phyloP scores from a whole-genome alignment of 2,797 vertebrate species.

The Apogon hyalosoma region DNA sequence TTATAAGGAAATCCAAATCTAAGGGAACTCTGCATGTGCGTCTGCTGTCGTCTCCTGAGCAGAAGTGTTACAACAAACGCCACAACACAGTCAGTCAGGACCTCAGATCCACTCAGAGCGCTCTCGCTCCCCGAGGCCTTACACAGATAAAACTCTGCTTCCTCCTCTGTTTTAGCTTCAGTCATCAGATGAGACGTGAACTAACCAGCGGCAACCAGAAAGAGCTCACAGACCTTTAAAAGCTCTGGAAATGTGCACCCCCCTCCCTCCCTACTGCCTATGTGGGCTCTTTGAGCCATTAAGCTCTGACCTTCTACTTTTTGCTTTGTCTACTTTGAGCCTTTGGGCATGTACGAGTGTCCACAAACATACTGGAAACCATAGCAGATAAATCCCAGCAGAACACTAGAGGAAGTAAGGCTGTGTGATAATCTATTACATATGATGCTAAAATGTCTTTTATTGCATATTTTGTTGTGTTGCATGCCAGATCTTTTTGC shows the following conservation, averaged over 20 bases:
- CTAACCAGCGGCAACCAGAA: slow-evolving; percentile 53
- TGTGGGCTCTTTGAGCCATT: slow-evolving; percentile 59
- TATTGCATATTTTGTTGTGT: too few relatives aligned
- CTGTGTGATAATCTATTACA: too few relatives aligned
- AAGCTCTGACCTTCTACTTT: slow-evolving; percentile 66
- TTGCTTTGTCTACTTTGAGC: slow-evolving; percentile 68
- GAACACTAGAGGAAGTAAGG: not conserved
- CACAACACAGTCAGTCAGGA: slow-evolving; percentile 32
- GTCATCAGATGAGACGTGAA: slow-evolving; percentile 51
- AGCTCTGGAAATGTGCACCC: slow-evolving; percentile 33
- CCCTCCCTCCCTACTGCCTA: slow-evolving; percentile 39
- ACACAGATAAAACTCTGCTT: slow-evolving; percentile 45
- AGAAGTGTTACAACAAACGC: slow-evolving; percentile 15
- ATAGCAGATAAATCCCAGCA: slow-evolving; percentile 38
- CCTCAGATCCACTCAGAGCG: slow-evolving; percentile 47
- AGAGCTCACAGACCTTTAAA: slow-evolving; percentile 42
- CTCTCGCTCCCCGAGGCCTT: slow-evolving; percentile 54
- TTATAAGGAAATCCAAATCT: slow-evolving; percentile 1
- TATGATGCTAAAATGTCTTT: too few relatives aligned
- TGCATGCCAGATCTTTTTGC: too few relatives aligned
- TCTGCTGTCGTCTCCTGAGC: not conserved
- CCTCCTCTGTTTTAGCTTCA: slow-evolving; percentile 44
- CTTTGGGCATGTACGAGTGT: slow-evolving; percentile 31
- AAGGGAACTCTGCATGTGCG: slow-evolving; percentile 4
- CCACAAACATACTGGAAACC: slow-evolving; percentile 17